Evolutionary conservation across 2,888 invertebrate species (phyloP).

Genomic region (Arrhopalites spinosus): DNA sequence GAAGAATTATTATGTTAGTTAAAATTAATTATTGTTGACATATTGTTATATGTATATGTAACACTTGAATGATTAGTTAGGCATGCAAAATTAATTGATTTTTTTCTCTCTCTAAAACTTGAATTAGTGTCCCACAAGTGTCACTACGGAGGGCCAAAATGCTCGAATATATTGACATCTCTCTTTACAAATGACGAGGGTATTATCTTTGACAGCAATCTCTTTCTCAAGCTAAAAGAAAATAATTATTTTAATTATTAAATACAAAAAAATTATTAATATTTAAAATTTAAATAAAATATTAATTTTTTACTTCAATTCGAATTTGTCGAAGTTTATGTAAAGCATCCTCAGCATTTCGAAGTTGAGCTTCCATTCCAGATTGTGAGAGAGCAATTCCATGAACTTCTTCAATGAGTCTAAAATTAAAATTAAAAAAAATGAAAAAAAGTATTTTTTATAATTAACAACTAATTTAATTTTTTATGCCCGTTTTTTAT

Average conservation of each 20-base stretch:
- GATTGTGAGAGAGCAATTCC: constrained; percentile 55
- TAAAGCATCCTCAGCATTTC: constrained; percentile 68
- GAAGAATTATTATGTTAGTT: too few species aligned
- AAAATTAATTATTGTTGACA: too few species aligned
- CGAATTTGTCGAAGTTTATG: constrained; percentile 66
- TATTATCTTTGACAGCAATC: constrained; percentile 72
- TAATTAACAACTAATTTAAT: background rate
- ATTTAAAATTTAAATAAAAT: too few species aligned
- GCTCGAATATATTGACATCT: constrained; percentile 70
- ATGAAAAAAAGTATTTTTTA: constrained; percentile 1
- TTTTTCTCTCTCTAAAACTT: too few species aligned
- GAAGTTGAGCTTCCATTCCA: constrained; percentile 64
- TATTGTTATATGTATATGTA: too few species aligned
- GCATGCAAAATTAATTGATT: too few species aligned
- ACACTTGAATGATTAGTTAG: too few species aligned
- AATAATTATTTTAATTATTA: too few species aligned
- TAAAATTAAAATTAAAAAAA: constrained; percentile 29
- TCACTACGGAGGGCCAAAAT: constrained; percentile 72
- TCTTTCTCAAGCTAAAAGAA: constrained; percentile 69
- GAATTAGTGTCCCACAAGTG: constrained; percentile 68
- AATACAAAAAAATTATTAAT: too few species aligned
- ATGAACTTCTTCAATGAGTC: constrained; percentile 56
- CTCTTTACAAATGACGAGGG: constrained; percentile 71
- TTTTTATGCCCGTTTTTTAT: background rate
- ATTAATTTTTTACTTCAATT: too few species aligned